phyloP scores from a whole-genome alignment of 2,113 vertebrate species.

The Sinocyclocheilus maitianheensis region DNA sequence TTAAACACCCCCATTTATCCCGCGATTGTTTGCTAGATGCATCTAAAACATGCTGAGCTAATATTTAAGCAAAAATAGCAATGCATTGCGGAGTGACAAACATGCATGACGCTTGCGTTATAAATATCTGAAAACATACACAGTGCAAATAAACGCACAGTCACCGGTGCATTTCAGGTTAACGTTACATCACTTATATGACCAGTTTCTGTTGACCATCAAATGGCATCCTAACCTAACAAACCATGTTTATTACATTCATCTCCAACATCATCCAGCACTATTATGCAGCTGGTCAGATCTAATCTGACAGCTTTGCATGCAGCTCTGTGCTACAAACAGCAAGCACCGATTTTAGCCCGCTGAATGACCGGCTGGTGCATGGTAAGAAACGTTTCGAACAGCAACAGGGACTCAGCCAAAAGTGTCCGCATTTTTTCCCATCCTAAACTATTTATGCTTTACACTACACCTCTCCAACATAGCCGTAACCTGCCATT shows the following conservation, averaged over 20 bases:
- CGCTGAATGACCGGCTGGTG: constrained; percentile 42
- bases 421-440: background rate
- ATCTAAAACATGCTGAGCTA: background rate
- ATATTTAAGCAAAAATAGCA: background rate
- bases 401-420: constrained; percentile 9
- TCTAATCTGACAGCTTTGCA: constrained; percentile 22
- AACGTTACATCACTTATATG: background rate
- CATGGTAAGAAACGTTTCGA: background rate
- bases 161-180: background rate
- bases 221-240: background rate
- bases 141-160: background rate
- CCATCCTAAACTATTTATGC: background rate
- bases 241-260: background rate
- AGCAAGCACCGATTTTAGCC: constrained; percentile 34
- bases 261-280: background rate
- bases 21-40: background rate
- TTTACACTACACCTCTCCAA: background rate
- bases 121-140: background rate
- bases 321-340: constrained; percentile 20
- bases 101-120: background rate
- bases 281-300: constrained; percentile 3
- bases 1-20: background rate
- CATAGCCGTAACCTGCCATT: background rate
- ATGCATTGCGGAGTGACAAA: background rate
- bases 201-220: background rate